Evolutionary conservation across 2,797 vertebrate genomes (phyloP).

Genomic region (Ceyx erithaca): DNA sequence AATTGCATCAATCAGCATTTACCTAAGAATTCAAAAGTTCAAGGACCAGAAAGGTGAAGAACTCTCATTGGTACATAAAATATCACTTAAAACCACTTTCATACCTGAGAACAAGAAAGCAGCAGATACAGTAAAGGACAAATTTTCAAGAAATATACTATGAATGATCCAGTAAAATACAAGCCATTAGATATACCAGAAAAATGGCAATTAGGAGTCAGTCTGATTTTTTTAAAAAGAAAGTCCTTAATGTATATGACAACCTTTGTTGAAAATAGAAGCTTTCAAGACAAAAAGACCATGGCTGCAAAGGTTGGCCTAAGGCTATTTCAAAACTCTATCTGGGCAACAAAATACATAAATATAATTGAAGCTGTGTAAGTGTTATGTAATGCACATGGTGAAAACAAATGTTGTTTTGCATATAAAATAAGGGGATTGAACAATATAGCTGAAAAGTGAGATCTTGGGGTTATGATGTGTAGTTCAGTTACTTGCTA

Average conservation of each 20-base stretch:
- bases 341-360: not conserved
- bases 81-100: not conserved
- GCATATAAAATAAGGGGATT: not conserved
- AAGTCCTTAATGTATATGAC: not conserved
- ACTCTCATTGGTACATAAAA: not conserved
- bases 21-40: not conserved
- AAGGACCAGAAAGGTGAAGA: not conserved
- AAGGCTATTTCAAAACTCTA: not conserved
- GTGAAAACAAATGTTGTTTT: not conserved
- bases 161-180: not conserved
- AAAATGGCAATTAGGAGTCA: not conserved
- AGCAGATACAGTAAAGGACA: not conserved
- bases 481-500: not conserved
- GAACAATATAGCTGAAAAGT: not conserved
- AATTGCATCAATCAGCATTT: slow-evolving; percentile 10
- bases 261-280: not conserved
- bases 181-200: not conserved
- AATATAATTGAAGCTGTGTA: not conserved
- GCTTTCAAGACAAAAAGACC: not conserved
- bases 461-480: not conserved
- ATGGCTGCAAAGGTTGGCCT: not conserved
- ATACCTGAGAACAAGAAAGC: not conserved
- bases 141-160: not conserved
- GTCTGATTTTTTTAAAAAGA: not conserved
- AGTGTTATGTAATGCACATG: not conserved